phyloP scores from a whole-genome alignment of 2,113 vertebrate genomes.

The Zosterops hypoxanthus region DNA sequence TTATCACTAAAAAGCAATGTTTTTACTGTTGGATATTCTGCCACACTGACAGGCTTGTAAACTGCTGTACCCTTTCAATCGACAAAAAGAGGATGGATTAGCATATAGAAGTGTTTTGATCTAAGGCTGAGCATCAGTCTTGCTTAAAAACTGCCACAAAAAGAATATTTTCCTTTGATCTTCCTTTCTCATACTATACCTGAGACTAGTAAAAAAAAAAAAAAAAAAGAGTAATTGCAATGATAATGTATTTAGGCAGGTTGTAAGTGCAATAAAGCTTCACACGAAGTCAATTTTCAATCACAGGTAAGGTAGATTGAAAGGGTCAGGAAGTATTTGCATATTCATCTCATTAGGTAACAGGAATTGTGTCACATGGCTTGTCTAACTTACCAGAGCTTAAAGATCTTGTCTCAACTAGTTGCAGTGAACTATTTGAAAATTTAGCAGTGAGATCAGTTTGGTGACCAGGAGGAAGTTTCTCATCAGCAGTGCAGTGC shows the following conservation, averaged over 20 bases:
- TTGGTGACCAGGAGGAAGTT: background rate
- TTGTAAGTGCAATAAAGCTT: background rate
- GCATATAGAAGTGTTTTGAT: background rate
- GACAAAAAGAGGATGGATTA: background rate
- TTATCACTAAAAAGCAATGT: background rate
- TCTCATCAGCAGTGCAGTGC: background rate
- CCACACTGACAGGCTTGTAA: background rate
- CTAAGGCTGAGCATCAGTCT: background rate
- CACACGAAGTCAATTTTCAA: background rate
- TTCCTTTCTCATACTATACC: background rate
- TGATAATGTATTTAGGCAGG: background rate
- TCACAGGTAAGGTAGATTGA: background rate
- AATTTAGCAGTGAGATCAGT: slow-evolving; percentile 6
- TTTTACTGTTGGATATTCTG: background rate
- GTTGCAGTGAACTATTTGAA: slow-evolving; percentile 31
- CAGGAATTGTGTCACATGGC: slow-evolving; percentile 1
- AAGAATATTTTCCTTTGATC: background rate
- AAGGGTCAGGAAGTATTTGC: background rate
- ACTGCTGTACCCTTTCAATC: background rate
- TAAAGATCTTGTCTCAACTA: slow-evolving; percentile 40
- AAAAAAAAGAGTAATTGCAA: background rate
- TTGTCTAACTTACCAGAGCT: background rate
- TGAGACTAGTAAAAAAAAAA: background rate
- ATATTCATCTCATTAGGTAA: slow-evolving; percentile 46
- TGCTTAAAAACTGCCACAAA: background rate